Conservation (phyloP, 2,797 vertebrate species). For the Acanthopagrus latus region DNA sequence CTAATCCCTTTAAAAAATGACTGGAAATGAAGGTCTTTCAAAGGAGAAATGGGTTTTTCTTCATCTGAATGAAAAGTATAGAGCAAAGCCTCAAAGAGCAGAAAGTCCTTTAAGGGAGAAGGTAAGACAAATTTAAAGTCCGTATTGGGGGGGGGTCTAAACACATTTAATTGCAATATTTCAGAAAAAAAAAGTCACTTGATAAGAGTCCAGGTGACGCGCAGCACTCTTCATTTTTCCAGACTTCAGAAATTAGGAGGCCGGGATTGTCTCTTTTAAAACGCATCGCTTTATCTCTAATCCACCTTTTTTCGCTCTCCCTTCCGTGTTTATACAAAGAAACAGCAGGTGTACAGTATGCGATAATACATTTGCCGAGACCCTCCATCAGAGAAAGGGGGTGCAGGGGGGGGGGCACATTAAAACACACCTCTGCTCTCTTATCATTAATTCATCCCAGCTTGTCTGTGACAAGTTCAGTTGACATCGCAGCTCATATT, state of each 20-base stretch:
- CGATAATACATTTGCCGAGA: slow-evolving; percentile 66
- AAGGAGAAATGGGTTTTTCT: slow-evolving; percentile 78
- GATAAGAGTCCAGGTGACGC: slow-evolving; percentile 34
- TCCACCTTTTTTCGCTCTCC: slow-evolving; percentile 39
- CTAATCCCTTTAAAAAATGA: slow-evolving; percentile 82
- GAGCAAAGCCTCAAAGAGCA: slow-evolving; percentile 66
- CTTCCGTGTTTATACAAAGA: slow-evolving; percentile 61
- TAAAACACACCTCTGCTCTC: slow-evolving; percentile 79
- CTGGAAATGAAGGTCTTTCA: slow-evolving; percentile 80
- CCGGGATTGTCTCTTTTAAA: slow-evolving; percentile 42
- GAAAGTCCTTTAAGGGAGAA: slow-evolving; percentile 59
- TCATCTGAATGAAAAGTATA: slow-evolving; percentile 72
- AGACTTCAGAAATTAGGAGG: slow-evolving; percentile 35
- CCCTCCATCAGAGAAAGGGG: slow-evolving; percentile 63
- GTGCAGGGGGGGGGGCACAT: slow-evolving; percentile 69
- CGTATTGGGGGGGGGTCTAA: slow-evolving; percentile 53
- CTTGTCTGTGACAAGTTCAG: slow-evolving; percentile 84
- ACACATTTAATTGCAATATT: slow-evolving; percentile 62
- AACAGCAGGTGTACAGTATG: slow-evolving; percentile 68
- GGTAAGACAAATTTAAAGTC: slow-evolving; percentile 65
- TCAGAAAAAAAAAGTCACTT: slow-evolving; percentile 36
- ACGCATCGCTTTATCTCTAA: slow-evolving; percentile 56
- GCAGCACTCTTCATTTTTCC: slow-evolving; percentile 17
- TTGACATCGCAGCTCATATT: slow-evolving; percentile 84
- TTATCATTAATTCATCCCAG: slow-evolving; percentile 83